Evolutionary conservation across 1,140 invertebrate genomes (phyloP), one percentile per base, ranked within the genome.

Genomic region (Zaprionus inermis): DNA sequence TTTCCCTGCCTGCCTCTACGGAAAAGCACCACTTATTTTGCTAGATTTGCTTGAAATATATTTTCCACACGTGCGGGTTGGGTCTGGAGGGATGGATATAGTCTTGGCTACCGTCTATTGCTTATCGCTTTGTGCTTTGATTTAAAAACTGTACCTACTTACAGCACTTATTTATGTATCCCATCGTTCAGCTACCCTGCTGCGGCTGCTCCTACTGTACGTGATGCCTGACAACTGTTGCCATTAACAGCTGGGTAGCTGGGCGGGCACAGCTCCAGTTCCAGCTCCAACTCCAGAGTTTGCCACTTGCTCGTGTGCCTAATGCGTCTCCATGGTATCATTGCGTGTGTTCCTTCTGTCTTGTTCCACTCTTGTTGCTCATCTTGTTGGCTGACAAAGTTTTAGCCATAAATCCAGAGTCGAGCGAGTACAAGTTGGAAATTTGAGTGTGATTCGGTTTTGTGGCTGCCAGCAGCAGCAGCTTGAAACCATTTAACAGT

Each of bases 261-360:
- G 77, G 66, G 28, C 16, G 49, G 46, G 56, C 18, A 30, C 24
- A 41, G 18, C 28, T 44, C 16, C 10, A 36, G 52, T 36, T 70
- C 38, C 52, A 56, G 30, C 24, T 4, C 24, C 24, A 2, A 66
- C 36, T 61, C 36, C 38, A 6, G 38, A 5, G n/a, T 16, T 63
- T 76, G 82, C 82, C 75, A 72, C 83, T 46, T 86, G 73, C 79
- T 78, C 68, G 75, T 70, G 69, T 57, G 78, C 30, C 79, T 86
- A 86, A 86, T 86, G 83, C 83, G 84, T 86, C 84, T 86, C 83
- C 70, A 86, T 83, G 79, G 83, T 59, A 73, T 89, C 83, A 79
- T 86, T 86, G 59, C 67, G 76, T 58, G 69, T 88, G 76, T 71
- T 76, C 34, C 51, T 30, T 65, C 54, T 54, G 22, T 55, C 18